Percentiles rank a stretch among this genome's conserved stretches.
Evolutionary conservation across 2,113 vertebrate species (phyloP).

Genomic region (Rhineura floridana): DNA sequence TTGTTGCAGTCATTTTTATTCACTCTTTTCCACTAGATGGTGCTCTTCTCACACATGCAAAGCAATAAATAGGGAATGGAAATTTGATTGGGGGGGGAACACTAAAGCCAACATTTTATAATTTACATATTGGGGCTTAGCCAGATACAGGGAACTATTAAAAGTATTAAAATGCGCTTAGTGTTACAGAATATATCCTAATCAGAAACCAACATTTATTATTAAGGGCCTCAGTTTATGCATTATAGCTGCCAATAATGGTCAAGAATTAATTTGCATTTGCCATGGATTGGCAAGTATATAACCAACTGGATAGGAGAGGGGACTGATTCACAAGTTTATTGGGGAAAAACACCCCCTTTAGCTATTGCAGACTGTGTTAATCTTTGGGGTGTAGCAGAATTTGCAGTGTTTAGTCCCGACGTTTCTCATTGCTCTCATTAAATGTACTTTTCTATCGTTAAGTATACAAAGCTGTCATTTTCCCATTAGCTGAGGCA

Average conservation of each 20-base stretch:
- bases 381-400: constrained; percentile 8
- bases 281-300: not conserved
- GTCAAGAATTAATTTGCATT: not conserved
- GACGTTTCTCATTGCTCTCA: not conserved
- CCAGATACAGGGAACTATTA: not conserved
- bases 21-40: constrained; percentile 64
- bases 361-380: not conserved
- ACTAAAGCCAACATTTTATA: not conserved
- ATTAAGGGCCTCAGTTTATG: not conserved
- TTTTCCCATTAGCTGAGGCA: constrained; percentile 4
- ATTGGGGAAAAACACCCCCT: not conserved
- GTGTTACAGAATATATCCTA: not conserved
- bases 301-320: not conserved
- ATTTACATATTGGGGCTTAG: not conserved
- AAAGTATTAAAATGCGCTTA: not conserved
- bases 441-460: not conserved
- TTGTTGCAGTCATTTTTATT: accelerated
- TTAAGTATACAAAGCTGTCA: not conserved
- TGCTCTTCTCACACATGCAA: constrained; percentile 49
- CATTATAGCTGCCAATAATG: not conserved
- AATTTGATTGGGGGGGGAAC: not conserved
- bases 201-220: not conserved
- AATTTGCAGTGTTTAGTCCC: not conserved
- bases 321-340: not conserved
- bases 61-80: not conserved